Evolutionary conservation across 1,140 invertebrate genomes (phyloP).

Genomic region (Papilio aristodemus): DNA sequence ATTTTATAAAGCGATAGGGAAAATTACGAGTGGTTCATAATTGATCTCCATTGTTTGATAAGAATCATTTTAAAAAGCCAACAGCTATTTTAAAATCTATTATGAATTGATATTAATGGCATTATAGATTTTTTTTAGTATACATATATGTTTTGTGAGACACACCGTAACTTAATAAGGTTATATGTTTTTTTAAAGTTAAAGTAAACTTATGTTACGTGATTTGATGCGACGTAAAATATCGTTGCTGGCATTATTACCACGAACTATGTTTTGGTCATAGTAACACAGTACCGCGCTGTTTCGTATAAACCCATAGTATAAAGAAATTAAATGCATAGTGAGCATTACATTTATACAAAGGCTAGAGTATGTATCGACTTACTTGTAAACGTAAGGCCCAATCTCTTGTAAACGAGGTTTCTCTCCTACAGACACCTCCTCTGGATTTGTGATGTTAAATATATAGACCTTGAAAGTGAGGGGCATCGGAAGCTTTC

Average conservation of each 20-base stretch:
- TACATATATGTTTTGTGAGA: neutral
- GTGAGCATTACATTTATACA: neutral
- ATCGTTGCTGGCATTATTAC: too few species aligned
- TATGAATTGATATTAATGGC: conserved; percentile 10
- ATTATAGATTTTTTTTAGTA: neutral
- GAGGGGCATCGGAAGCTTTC: conserved; percentile 73
- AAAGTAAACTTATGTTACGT: too few species aligned
- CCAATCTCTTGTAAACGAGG: conserved; percentile 81
- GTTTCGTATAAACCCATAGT: too few species aligned
- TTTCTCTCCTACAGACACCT: conserved; percentile 79
- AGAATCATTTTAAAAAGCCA: conserved; percentile 3
- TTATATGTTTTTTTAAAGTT: neutral
- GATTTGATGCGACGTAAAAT: too few species aligned
- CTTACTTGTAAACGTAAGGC: conserved; percentile 85
- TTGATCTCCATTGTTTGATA: conserved; percentile 23
- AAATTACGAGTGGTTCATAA: conserved; percentile 21
- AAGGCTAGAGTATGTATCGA: conserved; percentile 28
- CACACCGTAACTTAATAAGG: neutral
- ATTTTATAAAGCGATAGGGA: conserved; percentile 20
- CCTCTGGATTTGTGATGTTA: conserved; percentile 83
- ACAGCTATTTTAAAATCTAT: conserved; percentile 7
- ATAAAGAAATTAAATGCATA: too few species aligned
- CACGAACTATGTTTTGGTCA: too few species aligned
- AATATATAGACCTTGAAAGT: conserved; percentile 84
- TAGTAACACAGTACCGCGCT: too few species aligned